Conservation (phyloP, 35 echinoderm and acorn worm species). For the Ophiothrix spiculata region DNA sequence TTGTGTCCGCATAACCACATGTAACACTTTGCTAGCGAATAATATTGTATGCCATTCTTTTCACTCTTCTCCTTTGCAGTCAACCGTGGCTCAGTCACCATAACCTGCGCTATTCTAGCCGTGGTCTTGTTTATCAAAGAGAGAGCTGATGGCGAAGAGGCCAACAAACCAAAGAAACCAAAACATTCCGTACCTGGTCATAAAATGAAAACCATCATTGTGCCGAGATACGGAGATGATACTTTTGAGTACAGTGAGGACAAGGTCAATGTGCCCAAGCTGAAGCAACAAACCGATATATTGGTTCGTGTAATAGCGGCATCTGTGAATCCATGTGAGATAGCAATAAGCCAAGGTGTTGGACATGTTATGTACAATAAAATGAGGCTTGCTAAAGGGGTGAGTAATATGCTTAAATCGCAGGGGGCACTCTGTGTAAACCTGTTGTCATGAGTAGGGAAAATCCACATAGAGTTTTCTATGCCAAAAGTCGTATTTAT, state of each 20-base stretch:
- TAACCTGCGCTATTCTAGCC: background rate
- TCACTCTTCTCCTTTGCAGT: background rate
- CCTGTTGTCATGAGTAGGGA: background rate
- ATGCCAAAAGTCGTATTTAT: background rate
- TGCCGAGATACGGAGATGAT: constrained; percentile 46
- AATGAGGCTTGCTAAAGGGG: constrained; percentile 28
- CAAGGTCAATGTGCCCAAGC: constrained; percentile 26
- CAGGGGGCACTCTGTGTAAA: background rate
- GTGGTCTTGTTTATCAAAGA: background rate
- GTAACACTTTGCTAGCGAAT: too few relatives aligned
- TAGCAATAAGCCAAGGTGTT: constrained; percentile 32
- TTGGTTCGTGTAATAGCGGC: constrained; percentile 59
- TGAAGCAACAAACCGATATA: constrained; percentile 28
- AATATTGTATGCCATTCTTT: too few relatives aligned
- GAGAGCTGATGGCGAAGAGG: background rate
- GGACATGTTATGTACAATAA: constrained; percentile 35
- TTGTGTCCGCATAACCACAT: too few relatives aligned
- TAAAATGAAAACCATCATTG: constrained; percentile 57
- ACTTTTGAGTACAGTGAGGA: constrained; percentile 16
- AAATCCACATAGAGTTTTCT: background rate
- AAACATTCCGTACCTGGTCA: constrained; percentile 6
- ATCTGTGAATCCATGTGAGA: constrained; percentile 65
- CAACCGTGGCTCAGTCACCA: background rate
- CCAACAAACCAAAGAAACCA: background rate
- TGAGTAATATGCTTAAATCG: background rate